phyloP scores from a whole-genome alignment of 2,113 vertebrate genomes.

The Sterna hirundo region DNA sequence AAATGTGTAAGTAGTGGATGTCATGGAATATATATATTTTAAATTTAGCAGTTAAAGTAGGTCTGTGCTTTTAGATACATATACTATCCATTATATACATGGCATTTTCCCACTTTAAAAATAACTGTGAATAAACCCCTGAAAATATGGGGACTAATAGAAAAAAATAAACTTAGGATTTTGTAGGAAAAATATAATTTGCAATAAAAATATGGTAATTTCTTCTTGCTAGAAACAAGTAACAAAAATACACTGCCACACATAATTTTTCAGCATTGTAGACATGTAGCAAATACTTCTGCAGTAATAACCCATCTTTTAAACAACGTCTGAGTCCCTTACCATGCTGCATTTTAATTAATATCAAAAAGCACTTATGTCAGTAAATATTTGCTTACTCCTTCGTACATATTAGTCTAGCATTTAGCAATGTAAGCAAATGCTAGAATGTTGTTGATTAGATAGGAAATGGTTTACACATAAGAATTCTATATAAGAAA shows the following conservation, averaged over 20 bases:
- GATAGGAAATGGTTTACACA: slow-evolving; percentile 13
- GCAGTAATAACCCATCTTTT: not conserved
- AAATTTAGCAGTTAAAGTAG: not conserved
- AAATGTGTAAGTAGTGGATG: not conserved
- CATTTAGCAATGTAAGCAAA: slow-evolving; percentile 29
- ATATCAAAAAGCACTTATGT: slow-evolving; percentile 5
- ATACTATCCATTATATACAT: not conserved
- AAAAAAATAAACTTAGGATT: not conserved
- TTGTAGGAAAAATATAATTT: slow-evolving; percentile 8
- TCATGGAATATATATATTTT: not conserved
- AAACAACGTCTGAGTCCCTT: not conserved
- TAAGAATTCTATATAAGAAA: slow-evolving; percentile 4
- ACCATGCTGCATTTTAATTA: not conserved
- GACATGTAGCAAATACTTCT: not conserved
- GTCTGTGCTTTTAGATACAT: not conserved
- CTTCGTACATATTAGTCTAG: not conserved
- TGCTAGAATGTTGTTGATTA: slow-evolving; percentile 17
- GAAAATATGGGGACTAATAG: not conserved
- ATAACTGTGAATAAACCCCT: not conserved
- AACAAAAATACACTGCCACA: not conserved
- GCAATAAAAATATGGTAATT: not conserved
- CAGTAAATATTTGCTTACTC: slow-evolving; percentile 45
- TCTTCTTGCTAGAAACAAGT: not conserved
- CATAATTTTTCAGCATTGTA: not conserved
- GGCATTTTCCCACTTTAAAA: not conserved